These are phyloP conservation scores for Manduca sexta DNA, from an alignment of 1,140 invertebrate species.

Conservation along the genomic window DNA sequence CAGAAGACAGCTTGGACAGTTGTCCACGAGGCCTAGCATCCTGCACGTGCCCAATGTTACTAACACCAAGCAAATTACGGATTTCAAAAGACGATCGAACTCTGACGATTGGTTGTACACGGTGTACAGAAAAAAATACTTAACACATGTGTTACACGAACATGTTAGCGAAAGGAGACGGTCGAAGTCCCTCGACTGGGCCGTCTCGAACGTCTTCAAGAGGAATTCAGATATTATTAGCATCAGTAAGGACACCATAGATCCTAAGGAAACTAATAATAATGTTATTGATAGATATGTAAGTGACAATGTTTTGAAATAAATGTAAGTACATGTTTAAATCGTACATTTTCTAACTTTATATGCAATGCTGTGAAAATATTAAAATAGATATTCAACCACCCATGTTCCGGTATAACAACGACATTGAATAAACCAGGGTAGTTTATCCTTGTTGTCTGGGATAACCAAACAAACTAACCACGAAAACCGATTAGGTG, in stretches of 20 bases:
- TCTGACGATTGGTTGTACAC: slow-evolving; percentile 51
- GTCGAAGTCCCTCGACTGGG: slow-evolving; percentile 44
- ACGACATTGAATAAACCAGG: no score
- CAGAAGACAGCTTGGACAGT: slow-evolving; percentile 36
- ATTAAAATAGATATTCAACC: no score
- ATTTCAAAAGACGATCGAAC: slow-evolving; percentile 35
- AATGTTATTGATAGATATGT: background rate
- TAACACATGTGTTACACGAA: slow-evolving; percentile 17
- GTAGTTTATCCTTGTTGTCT: no score
- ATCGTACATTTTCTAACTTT: no score
- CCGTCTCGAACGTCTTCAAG: background rate
- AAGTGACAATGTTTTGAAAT: no score
- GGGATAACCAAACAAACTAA: no score
- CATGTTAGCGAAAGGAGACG: slow-evolving; percentile 14
- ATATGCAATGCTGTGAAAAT: no score
- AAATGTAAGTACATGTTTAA: background rate
- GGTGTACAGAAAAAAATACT: slow-evolving; percentile 28
- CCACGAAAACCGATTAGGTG: background rate
- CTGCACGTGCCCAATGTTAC: slow-evolving; percentile 14
- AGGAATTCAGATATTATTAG: background rate
- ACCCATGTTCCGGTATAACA: no score
- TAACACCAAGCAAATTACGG: slow-evolving; percentile 5
- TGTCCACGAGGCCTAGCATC: slow-evolving; percentile 31
- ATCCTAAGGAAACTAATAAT: background rate
- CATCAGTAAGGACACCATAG: background rate